A percentile compares a stretch with the other conserved stretches of the same genome.
phyloP scores from a whole-genome alignment of 2,888 invertebrate genomes.

The Eurois occulta region DNA sequence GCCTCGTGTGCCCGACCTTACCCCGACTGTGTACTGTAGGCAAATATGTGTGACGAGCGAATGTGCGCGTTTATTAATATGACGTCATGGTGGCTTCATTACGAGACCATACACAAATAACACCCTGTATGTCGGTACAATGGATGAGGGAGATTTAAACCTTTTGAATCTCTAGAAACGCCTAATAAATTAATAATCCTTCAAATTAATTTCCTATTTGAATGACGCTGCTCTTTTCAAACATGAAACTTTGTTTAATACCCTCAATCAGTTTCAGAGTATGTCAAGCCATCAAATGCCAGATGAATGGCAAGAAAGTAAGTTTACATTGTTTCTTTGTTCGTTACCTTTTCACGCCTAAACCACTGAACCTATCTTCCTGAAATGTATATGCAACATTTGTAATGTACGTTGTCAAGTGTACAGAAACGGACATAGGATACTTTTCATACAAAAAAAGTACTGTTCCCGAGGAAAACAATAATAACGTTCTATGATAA shows the following conservation, averaged over 20 bases:
- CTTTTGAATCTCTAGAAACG: not conserved
- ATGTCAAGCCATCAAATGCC: not conserved
- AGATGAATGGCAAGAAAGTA: not conserved
- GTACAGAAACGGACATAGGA: too few relatives aligned
- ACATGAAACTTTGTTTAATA: not conserved
- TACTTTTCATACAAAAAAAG: too few relatives aligned
- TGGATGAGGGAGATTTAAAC: slow-evolving; percentile 1
- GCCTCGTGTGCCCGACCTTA: slow-evolving; percentile 42
- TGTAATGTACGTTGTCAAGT: too few relatives aligned
- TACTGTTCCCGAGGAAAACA: too few relatives aligned
- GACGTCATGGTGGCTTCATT: slow-evolving; percentile 50
- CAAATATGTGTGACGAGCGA: slow-evolving; percentile 59
- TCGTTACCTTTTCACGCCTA: too few relatives aligned
- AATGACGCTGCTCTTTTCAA: not conserved
- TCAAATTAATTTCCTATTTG: slow-evolving; percentile 13
- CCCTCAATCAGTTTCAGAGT: not conserved
- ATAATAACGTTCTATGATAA: too few relatives aligned
- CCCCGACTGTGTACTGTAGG: slow-evolving; percentile 43
- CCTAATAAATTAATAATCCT: not conserved
- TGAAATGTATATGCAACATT: too few relatives aligned
- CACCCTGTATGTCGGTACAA: slow-evolving; percentile 11
- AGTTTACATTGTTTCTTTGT: too few relatives aligned
- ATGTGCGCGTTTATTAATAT: slow-evolving; percentile 48
- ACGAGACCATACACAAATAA: slow-evolving; percentile 38
- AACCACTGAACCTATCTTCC: too few relatives aligned